Evolutionary conservation across 2,797 vertebrate genomes (phyloP).

Genomic region (Lophius americanus): DNA sequence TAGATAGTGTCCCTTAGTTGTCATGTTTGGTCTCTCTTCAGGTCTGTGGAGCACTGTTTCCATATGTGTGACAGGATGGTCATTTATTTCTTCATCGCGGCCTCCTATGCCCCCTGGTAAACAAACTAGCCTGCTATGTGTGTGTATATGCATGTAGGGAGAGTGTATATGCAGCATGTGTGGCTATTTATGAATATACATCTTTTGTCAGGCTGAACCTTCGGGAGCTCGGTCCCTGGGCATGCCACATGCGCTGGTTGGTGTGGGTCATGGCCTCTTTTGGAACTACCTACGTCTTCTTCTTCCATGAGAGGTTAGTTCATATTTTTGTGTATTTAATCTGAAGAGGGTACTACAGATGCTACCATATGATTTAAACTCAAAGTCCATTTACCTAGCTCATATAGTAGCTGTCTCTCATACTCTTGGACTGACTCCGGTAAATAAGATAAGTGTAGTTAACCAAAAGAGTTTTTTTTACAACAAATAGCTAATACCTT

Average conservation of each 20-base stretch:
- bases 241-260: slow-evolving; percentile 95
- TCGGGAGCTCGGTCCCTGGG: slow-evolving; percentile 93
- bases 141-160: slow-evolving; percentile 7
- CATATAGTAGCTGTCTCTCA: neutral
- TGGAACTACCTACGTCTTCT: slow-evolving; percentile 93
- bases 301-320: slow-evolving; percentile 93
- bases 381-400: neutral
- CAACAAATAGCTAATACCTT: neutral
- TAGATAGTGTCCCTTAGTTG: slow-evolving; percentile 25
- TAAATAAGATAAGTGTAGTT: too few species aligned
- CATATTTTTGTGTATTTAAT: neutral
- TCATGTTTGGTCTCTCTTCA: slow-evolving; percentile 60
- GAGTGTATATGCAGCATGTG: neutral
- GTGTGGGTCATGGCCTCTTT: slow-evolving; percentile 95
- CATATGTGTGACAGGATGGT: slow-evolving; percentile 97
- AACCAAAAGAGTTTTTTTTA: too few species aligned
- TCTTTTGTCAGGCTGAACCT: slow-evolving; percentile 88
- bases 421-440: too few species aligned
- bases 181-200: slow-evolving; percentile 6
- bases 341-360: neutral
- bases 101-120: slow-evolving; percentile 96
- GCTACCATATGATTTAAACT: neutral
- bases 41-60: slow-evolving; percentile 92
- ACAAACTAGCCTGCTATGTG: slow-evolving; percentile 32
- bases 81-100: slow-evolving; percentile 97